Evolutionary conservation across 2,888 invertebrate species (phyloP).

Genomic region (Onchidella celtica): DNA sequence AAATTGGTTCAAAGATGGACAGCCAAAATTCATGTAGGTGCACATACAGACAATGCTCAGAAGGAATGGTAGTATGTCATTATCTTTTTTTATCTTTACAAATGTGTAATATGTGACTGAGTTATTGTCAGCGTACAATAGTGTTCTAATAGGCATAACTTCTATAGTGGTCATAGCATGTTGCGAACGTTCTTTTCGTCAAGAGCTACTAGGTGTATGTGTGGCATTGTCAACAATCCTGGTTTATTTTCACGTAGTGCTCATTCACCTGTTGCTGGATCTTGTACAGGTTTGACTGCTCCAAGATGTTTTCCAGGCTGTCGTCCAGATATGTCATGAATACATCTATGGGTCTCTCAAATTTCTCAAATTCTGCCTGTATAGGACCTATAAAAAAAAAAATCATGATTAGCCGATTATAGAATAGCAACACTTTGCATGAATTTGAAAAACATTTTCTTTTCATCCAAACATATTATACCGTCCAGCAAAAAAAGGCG

Average conservation of each 20-base stretch:
- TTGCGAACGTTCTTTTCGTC: neutral
- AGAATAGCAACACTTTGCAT: neutral
- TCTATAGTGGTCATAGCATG: neutral
- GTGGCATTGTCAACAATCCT: neutral
- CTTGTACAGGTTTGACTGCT: neutral
- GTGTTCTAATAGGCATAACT: neutral
- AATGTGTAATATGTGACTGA: neutral
- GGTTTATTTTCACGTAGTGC: neutral
- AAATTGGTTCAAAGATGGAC: neutral
- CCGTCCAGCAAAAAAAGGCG: neutral
- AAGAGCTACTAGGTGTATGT: neutral
- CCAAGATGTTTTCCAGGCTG: neutral
- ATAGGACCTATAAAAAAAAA: neutral
- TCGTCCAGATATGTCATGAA: constrained; percentile 7
- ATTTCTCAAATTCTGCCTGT: constrained; percentile 1
- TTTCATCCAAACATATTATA: neutral
- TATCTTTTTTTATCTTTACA: neutral
- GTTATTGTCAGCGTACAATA: neutral
- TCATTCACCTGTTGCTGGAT: constrained; percentile 8
- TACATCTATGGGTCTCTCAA: neutral
- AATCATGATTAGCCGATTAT: neutral
- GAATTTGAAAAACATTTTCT: neutral
- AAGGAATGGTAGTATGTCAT: neutral
- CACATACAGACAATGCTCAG: neutral
- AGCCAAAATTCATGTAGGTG: neutral